Conservation (phyloP, 2,113 vertebrate species). For the Cyrtonyx montezumae region DNA sequence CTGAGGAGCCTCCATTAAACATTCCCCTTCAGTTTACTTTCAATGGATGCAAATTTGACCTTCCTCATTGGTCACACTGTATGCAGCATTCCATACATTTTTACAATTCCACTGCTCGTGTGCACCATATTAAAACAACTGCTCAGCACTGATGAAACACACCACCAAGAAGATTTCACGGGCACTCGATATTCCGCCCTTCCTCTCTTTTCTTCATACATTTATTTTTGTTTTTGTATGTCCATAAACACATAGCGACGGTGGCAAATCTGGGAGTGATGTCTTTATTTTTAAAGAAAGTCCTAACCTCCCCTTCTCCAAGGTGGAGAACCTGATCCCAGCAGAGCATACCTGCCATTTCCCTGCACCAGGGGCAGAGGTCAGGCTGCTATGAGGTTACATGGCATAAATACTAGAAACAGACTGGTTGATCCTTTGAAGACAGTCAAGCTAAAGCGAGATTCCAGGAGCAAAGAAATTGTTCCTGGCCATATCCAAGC, state of each 20-base stretch:
- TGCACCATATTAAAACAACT: conserved; percentile 86
- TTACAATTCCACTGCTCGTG: conserved; percentile 82
- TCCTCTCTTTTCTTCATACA: conserved; percentile 25
- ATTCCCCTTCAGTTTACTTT: conserved; percentile 44
- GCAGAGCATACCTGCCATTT: conserved; percentile 1
- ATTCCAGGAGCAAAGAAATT: conserved; percentile 31
- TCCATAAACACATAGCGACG: neutral
- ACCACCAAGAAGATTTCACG: conserved; percentile 82
- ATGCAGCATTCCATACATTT: conserved; percentile 71
- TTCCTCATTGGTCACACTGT: conserved; percentile 60
- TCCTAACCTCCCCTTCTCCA: neutral
- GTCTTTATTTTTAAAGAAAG: conserved; percentile 44
- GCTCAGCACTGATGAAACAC: conserved; percentile 90
- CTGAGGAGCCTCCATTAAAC: conserved; percentile 12
- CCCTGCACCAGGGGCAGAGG: neutral
- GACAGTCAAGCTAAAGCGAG: conserved; percentile 74
- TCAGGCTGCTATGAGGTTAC: conserved; percentile 43
- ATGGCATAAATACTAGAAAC: conserved; percentile 77
- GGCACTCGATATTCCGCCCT: conserved; percentile 69
- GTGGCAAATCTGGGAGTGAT: neutral
- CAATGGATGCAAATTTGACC: conserved; percentile 55
- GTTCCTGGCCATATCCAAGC: neutral
- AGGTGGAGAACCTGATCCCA: neutral
- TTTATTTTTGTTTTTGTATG: conserved; percentile 31
- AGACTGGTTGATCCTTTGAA: conserved; percentile 70